These are phyloP conservation scores for Tamias sibiricus DNA, from an alignment of 2,113 vertebrate species.

Conservation along the genomic window DNA sequence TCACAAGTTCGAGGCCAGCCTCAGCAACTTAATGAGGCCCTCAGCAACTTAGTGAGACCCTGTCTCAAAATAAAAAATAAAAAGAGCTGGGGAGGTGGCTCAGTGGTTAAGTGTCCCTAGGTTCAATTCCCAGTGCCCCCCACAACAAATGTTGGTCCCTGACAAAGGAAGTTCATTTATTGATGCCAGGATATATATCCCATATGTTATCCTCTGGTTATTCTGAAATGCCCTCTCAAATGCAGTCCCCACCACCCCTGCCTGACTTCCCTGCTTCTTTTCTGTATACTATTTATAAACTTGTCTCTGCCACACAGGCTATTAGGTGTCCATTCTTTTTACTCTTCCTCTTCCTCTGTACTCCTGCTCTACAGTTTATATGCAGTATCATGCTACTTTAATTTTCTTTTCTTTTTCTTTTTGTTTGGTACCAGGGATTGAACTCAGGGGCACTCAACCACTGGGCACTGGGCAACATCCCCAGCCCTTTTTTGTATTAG, in stretches of 20 bases:
- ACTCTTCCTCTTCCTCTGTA: neutral
- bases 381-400: neutral
- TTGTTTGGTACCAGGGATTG: too few species aligned
- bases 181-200: neutral
- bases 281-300: neutral
- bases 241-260: neutral
- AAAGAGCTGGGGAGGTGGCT: neutral
- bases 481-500: too few species aligned
- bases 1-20: neutral
- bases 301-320: neutral
- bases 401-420: too few species aligned
- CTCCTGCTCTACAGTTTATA: neutral
- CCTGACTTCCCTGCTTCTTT: neutral
- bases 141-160: neutral
- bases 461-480: too few species aligned
- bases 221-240: neutral
- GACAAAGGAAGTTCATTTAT: neutral
- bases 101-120: neutral
- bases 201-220: neutral
- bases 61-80: neutral
- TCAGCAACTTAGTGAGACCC: neutral
- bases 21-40: neutral
- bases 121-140: neutral
- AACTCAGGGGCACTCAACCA: too few species aligned
- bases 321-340: neutral